Evolutionary conservation across 2,888 invertebrate species (phyloP), one percentile per base, ranked within the genome.

Genomic region (Cheilosia urbana): DNA sequence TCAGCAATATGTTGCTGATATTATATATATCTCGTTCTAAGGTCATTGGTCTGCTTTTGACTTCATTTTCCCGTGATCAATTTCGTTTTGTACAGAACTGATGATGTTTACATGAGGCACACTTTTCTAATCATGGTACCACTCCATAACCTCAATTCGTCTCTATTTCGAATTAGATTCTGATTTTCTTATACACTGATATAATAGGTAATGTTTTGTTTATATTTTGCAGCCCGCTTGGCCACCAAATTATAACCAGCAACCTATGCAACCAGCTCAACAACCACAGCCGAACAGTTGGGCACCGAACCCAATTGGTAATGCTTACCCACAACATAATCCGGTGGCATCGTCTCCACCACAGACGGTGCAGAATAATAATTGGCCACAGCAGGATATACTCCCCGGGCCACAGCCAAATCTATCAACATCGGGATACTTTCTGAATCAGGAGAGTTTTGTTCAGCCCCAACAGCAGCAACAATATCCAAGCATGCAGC

Each of bases 381-480:
- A 80, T 27, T 84, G 79, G 79, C 24, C 40, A n/a, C 79, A 57
- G 17, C 51, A 66, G 7, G 78, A 78, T 15, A 40, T 55, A 7
- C 30, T 45, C 47, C 6, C 65, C 37, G 51, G 66, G n/a, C 60
- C 53, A 58, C 55, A 62, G 13, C 5, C 68, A 19, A 40, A 17
- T 17, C 19, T 83, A 19, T 34, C 80, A 15, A 71, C 75, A 2
- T 82, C 78, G n/a, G 85, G 85, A n/a, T 85, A 85, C 47, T 85
- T 85, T 63, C 7, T 77, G 21, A 85, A 81, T 24, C 71, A 85
- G 57, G 81, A 81, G 9, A 81, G 72, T 37, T 87, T 75, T 51
- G 49, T 68, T 21, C 87, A 88, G 47, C 66, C 83, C 15, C 82
- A 68, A 45, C 87, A 69, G 51, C 63, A 55, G 17, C 79, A 63